Percentiles rank a stretch among this genome's conserved stretches.
Evolutionary conservation across 2,888 invertebrate genomes (phyloP).

Genomic region (Caenorhabditis sinica): DNA sequence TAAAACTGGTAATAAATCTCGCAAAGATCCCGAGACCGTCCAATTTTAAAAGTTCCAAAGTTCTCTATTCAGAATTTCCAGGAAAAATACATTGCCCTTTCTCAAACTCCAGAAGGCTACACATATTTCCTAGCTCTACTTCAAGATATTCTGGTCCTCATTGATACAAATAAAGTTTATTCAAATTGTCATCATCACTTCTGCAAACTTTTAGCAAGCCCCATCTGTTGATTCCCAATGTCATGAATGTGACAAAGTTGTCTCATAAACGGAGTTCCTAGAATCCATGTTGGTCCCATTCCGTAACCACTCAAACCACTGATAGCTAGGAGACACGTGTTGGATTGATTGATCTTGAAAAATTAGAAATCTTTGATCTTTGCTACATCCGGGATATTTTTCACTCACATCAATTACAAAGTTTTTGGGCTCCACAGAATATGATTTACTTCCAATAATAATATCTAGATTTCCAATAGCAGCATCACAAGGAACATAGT

Average conservation of each 20-base stretch:
- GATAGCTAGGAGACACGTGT: constrained; percentile 45
- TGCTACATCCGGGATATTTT: neutral
- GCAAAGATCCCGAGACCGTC: too few species aligned
- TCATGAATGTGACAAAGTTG: constrained; percentile 76
- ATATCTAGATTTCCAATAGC: constrained; percentile 53
- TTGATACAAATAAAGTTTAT: neutral
- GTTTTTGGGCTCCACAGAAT: constrained; percentile 60
- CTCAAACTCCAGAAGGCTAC: neutral
- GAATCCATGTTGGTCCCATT: constrained; percentile 66
- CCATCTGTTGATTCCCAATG: constrained; percentile 72
- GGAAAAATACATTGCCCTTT: constrained; percentile 2
- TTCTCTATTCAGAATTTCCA: constrained; percentile 8
- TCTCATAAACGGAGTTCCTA: constrained; percentile 72
- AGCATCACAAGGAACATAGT: constrained; percentile 68
- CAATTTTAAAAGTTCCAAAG: too few species aligned
- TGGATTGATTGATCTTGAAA: constrained; percentile 32
- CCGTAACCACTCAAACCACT: constrained; percentile 40
- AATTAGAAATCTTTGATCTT: too few species aligned
- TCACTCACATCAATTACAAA: constrained; percentile 52
- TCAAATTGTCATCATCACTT: neutral
- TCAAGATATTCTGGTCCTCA: constrained; percentile 32
- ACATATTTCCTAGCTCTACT: constrained; percentile 18
- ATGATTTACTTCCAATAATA: constrained; percentile 59
- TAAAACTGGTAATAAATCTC: too few species aligned
- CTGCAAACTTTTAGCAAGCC: constrained; percentile 64